Base-by-base conservation (phyloP, 2,797 vertebrate species). In the Melanotaenia maccullochi region DNA sequence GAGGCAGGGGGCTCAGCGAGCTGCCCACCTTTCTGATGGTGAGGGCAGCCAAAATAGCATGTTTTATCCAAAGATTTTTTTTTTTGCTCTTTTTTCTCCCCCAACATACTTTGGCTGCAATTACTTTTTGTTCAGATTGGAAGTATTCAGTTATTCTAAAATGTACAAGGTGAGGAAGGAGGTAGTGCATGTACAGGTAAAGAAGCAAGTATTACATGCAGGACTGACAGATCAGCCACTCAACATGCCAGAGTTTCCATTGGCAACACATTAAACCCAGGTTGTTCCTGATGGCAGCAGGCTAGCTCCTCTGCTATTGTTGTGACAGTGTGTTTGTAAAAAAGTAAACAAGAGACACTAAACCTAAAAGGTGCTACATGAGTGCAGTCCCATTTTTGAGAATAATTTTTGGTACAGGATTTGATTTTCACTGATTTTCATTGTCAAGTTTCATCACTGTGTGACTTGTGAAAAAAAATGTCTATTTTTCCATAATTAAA, bases 1-100 rank as follows among this genome's bases (percentile, higher is more conserved):
- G 79, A 89, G 82, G 83, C 88, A 89, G 83, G 81, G 75, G 25
- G 65, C 78, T 87, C 65, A 52, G 81, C 42, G 69, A 78, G 61
- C 58, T 47, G 35, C 82, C 42, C 76, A 68, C 76, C 74, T 82
- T 74, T 80, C 84, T 2, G 36, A 86, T 79, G 84, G 68, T 7
- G 32, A 71, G 72, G 72, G 63, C 81, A 68, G 67, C 47, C 61
- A 62, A 47, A 75, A 70, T 63, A 75, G 54, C 60, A 71, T 65
- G 66, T 75, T 67, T 76, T 73, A 85, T 79, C 69, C 60, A 42
- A 28, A 75, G 47, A 28, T 56, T 75, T 75, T 78, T 71, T 44
- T 58, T 38, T 51, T 54, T 42, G 8, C 64, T 6, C 4, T 30
- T 60, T 24, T 35, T 65, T 35, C 55, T n/a, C 60, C 68, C 44